Percentiles rank a stretch among this genome's conserved stretches.
These are phyloP conservation scores for Panthera leo DNA, from an alignment of 2,113 vertebrate species.

Conservation along the genomic window DNA sequence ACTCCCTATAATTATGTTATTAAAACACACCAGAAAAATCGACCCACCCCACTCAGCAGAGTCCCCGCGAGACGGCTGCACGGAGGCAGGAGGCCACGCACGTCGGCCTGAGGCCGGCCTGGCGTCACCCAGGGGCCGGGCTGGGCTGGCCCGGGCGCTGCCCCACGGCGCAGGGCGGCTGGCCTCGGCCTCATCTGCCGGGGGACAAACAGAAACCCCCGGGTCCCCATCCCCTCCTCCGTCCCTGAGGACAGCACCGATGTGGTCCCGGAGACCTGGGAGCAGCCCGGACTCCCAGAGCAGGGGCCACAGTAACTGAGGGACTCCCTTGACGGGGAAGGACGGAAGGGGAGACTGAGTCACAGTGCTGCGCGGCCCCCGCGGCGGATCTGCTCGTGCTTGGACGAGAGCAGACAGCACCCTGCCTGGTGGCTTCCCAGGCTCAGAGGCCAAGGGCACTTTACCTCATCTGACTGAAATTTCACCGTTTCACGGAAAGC, in stretches of 20 bases:
- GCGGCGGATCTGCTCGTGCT: background rate
- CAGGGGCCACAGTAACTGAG: background rate
- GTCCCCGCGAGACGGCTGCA: background rate
- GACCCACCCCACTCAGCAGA: slow-evolving; percentile 24
- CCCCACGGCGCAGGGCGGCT: accelerated
- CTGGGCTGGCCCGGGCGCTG: background rate
- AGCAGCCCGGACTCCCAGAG: background rate
- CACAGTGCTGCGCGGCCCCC: background rate
- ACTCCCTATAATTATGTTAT: slow-evolving; percentile 72
- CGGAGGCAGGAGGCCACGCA: background rate
- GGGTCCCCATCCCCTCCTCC: too few species aligned
- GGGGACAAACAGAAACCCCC: too few species aligned
- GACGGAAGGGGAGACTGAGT: background rate
- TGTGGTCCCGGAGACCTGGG: background rate
- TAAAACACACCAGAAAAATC: slow-evolving; percentile 68
- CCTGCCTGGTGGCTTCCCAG: background rate
- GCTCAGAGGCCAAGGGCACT: background rate
- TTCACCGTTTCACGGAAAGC: accelerated
- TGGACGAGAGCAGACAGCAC: too few species aligned
- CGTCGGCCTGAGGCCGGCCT: background rate
- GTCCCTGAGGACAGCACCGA: background rate
- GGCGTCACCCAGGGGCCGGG: background rate
- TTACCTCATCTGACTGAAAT: background rate
- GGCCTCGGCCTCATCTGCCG: background rate
- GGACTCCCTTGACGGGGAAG: background rate